Conservation (phyloP, 2,113 vertebrate genomes). For the Cyrtonyx montezumae region DNA sequence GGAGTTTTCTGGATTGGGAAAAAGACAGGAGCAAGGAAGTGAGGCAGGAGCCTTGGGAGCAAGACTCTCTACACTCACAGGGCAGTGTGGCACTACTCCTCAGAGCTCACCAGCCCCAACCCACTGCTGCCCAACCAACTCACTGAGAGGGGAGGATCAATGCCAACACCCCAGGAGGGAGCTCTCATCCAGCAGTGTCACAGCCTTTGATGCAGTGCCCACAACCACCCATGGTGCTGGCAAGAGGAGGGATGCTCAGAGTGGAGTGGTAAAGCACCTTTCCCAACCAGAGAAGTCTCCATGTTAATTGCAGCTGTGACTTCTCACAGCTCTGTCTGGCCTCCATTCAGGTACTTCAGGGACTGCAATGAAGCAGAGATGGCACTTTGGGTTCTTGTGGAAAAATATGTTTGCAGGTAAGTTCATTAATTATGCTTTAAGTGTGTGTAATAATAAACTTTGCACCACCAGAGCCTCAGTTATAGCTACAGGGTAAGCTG, state of each 20-base stretch:
- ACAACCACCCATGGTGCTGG: neutral
- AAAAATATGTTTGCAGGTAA: neutral
- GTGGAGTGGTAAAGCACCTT: rapidly evolving
- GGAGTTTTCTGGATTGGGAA: neutral
- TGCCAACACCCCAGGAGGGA: rapidly evolving
- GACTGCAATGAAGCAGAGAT: neutral
- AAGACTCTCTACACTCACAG: neutral
- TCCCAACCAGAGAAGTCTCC: neutral
- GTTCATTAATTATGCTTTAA: neutral
- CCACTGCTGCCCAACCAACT: neutral
- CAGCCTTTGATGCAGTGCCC: neutral
- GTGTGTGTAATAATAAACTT: neutral
- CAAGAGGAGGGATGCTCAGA: neutral
- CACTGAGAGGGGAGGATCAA: neutral
- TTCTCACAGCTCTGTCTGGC: neutral
- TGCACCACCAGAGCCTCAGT: neutral
- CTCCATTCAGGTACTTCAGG: neutral
- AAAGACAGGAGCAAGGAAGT: neutral
- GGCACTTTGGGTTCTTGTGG: neutral
- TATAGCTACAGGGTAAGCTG: conserved; percentile 2
- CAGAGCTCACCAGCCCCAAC: neutral
- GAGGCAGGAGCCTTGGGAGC: neutral
- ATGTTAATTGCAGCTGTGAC: neutral
- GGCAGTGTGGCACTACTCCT: neutral
- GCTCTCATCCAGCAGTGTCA: neutral